A percentile compares a stretch with the other conserved stretches of the same genome.
Conservation (phyloP, 2,113 vertebrate genomes). For the Bothrops jararaca region DNA sequence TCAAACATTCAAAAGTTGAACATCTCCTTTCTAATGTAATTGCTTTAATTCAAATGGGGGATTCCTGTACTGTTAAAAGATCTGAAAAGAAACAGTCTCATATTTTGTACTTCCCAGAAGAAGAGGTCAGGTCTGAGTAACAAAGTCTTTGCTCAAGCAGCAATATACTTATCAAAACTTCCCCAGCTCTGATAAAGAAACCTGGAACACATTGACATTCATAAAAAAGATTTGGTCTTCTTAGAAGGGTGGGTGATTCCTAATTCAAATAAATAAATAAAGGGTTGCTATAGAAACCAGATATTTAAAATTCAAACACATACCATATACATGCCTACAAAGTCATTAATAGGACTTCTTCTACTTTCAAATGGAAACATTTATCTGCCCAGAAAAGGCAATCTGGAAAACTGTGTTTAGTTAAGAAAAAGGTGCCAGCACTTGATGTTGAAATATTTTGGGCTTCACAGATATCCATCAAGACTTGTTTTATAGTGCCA, state of each 20-base stretch:
- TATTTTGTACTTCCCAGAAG: background rate
- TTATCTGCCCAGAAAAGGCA: constrained; percentile 69
- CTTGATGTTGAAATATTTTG: constrained; percentile 34
- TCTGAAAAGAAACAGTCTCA: background rate
- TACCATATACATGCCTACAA: background rate
- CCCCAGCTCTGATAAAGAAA: background rate
- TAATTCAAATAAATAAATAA: constrained; percentile 51
- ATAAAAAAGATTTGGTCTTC: constrained; percentile 5
- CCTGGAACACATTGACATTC: background rate
- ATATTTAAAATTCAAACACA: constrained; percentile 43
- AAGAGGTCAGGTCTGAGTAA: fast-evolving
- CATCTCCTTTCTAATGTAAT: background rate
- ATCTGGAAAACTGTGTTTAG: constrained; percentile 47
- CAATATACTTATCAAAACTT: background rate
- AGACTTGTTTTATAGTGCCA: background rate
- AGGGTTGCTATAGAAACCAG: constrained; percentile 60
- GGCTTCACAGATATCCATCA: constrained; percentile 23
- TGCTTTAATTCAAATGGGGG: background rate
- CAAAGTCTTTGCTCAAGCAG: background rate
- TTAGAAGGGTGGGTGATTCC: constrained; percentile 1
- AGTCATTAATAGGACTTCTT: constrained; percentile 45
- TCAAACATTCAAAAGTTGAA: background rate
- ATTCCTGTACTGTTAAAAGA: background rate
- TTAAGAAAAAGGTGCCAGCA: constrained; percentile 44
- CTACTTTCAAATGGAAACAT: constrained; percentile 43